Base-by-base conservation (phyloP, 2,113 vertebrate species). In the Variabilichromis moorii region DNA sequence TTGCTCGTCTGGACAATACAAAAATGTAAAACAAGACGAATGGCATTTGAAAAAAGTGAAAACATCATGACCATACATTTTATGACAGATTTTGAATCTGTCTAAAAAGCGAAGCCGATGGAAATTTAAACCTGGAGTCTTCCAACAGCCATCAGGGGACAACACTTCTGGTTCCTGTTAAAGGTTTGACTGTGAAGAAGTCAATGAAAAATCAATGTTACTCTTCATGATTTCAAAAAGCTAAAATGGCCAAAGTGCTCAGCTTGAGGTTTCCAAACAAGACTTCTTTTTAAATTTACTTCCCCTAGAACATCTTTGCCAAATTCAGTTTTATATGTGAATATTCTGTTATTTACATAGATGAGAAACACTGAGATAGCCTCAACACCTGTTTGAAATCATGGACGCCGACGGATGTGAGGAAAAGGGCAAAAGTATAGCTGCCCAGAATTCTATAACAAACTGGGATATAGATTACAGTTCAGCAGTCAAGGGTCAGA, bases 351-450 rank as follows among this genome's bases (percentile, higher is more conserved):
- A 71, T 26, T 73, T 45, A 26, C 37, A 45, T 7, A 45, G 21
- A 24, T 45, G 21, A 45, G 21, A 73, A 45, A 40, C 19, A 40
- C 35, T 0, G 0, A 13, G n/a, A 0, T 68, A 0, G 21, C 40
- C 17, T 17, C 13, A 45, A 17, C 21, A 45, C 40, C 68, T 26
- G 13, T 26, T 45, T 73, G 9, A 45, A 71, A 71, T 24, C 66
- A 0, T 10, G 13, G 8, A 45, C 1, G 37, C 14, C 2, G 3
- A 10, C 0, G 13, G 66, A 45, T 24, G 40, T 42, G 37, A 45
- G 3, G 35, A 17, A 47, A 76, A 76, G 9, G 37, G 37, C 66
- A 47, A 73, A 26, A 17, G 71, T 8, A n/a, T 1, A 8, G 17
- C 16, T 4, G 73, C 2, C 26, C 16, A 51, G 73, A 78, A 51